A percentile compares a stretch with the other conserved stretches of the same genome.
phyloP scores from a whole-genome alignment of 23 tunicate species.

The Trididemnum clinides region DNA sequence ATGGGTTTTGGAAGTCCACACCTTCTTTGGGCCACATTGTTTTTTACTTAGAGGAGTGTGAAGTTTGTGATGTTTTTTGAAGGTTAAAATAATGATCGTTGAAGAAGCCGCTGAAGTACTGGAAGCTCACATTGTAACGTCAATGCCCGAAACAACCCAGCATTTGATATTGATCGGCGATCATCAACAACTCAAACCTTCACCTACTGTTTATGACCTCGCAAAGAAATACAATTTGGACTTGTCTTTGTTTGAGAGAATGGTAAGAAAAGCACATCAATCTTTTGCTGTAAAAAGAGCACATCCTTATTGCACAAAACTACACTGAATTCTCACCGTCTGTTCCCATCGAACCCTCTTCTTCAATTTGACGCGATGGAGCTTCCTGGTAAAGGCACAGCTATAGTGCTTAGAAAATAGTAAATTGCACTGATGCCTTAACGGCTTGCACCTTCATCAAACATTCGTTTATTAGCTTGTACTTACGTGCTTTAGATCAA shows the following conservation, averaged over 20 bases:
- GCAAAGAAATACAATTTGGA: slow-evolving; percentile 74
- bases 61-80: no score
- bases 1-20: no score
- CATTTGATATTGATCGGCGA: slow-evolving; percentile 93
- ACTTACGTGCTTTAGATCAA: slow-evolving; percentile 23
- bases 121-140: slow-evolving; percentile 90
- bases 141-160: slow-evolving; percentile 79
- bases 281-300: no score
- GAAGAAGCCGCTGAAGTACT: slow-evolving; percentile 97
- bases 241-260: slow-evolving; percentile 85
- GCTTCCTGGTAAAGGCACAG: no score
- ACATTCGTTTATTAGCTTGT: background rate
- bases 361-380: no score
- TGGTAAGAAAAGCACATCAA: no score
- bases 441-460: background rate
- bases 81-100: slow-evolving; percentile 64
- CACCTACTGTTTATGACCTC: slow-evolving; percentile 82
- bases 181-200: slow-evolving; percentile 92
- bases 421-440: background rate
- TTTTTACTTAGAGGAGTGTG: no score
- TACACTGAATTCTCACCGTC: no score
- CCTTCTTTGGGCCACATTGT: no score
- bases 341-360: no score
- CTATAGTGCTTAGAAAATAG: no score
- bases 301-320: no score